Evolutionary conservation across 2,113 vertebrate genomes (phyloP), one percentile per base, ranked within the genome.

Genomic region (Leptobrachium leishanense): DNA sequence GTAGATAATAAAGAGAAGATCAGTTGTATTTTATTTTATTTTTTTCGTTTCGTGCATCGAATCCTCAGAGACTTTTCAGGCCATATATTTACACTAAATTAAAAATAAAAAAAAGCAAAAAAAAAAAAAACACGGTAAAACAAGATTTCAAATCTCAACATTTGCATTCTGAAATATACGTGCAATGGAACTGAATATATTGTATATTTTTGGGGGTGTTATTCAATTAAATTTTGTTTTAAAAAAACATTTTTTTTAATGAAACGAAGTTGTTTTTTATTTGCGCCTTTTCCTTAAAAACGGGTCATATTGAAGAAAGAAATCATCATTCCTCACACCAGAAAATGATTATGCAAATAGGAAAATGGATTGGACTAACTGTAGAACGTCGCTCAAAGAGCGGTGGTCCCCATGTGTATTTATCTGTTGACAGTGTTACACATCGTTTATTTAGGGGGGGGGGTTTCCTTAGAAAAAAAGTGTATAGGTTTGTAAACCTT

Each of bases 1-100:
- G 94, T 96, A 97, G 94, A 95, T 95, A 96, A 87, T 90, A 88
- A 90, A 93, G 89, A 91, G 88, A 90, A 93, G 89, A 91, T 88
- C 90, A 90, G 89, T 91, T 89, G 90, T 82, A 89, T 91, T 76
- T 89, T 92, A 92, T 87, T 91, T 83, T 87, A 12, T 13, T 59
- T 59, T 15, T 59, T 8, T 13, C 87, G 89, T 89, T 79, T 68
- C 85, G 84, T 81, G 79, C 81, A 43, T 70, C 85, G 84, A 83
- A 85, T 85, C 81, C 82, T 73, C 76, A 15, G 86, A 54, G 81
- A 77, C 86, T 65, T 90, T 87, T 87, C 84, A 15, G 44, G 59
- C 77, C 77, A 81, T 72, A 53, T 84, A 82, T 73, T 77, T 81
- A 84, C 77, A 78, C 86, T 88, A 83, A 84, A 87, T 75, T 76